Conservation (phyloP, 2,797 vertebrate genomes). For the Lepus oiostolus region DNA sequence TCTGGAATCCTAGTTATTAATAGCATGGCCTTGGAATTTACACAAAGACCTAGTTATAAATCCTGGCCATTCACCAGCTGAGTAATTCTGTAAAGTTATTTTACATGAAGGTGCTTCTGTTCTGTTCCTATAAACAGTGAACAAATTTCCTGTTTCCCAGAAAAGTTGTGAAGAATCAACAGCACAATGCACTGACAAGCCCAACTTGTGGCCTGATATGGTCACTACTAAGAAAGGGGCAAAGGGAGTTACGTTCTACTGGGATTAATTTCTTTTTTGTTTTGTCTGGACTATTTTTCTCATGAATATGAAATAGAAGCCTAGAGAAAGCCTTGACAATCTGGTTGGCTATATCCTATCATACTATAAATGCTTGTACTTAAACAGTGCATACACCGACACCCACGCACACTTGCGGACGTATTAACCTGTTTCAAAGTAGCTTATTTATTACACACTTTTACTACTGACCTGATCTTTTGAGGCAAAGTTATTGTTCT, state of each 20-base stretch:
- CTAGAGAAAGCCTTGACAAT: neutral
- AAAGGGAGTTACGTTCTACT: neutral
- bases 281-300: neutral
- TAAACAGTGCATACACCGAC: accelerated
- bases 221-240: too few relatives aligned
- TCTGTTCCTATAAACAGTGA: neutral
- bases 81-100: neutral
- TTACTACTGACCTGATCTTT: neutral
- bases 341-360: neutral
- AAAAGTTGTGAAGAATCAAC: neutral
- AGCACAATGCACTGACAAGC: neutral
- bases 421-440: neutral
- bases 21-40: neutral
- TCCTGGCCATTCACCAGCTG: neutral
- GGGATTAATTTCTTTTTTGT: neutral
- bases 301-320: neutral
- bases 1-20: neutral
- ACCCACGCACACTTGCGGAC: too few relatives aligned
- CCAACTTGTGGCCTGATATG: neutral
- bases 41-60: neutral
- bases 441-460: neutral
- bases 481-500: neutral
- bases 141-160: too few relatives aligned
- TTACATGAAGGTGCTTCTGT: neutral
- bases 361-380: neutral